phyloP scores from a whole-genome alignment of 1,140 invertebrate genomes.

The Adoxophyes honmai region DNA sequence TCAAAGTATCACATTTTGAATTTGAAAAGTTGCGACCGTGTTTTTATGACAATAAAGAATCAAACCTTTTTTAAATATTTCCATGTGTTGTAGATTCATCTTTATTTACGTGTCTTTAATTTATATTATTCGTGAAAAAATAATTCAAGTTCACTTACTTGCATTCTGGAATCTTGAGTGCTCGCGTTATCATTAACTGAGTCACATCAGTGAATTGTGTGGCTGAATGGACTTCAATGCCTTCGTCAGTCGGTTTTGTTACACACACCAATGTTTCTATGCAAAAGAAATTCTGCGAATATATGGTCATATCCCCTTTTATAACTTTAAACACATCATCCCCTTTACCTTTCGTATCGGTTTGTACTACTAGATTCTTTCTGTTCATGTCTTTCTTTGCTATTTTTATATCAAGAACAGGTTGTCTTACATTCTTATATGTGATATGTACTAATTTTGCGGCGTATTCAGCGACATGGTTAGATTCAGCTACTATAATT shows the following conservation, averaged over 20 bases:
- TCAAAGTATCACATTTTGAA: too few relatives aligned
- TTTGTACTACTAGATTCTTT: constrained; percentile 17
- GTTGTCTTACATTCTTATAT: constrained; percentile 65
- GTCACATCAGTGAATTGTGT: constrained; percentile 81
- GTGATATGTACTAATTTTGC: constrained; percentile 81
- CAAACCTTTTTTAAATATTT: background rate
- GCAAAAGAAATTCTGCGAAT: constrained; percentile 52
- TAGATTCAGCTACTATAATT: constrained; percentile 81
- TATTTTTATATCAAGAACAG: constrained; percentile 40
- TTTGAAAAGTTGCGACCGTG: too few relatives aligned
- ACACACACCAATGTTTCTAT: constrained; percentile 72
- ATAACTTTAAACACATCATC: constrained; percentile 57
- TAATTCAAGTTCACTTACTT: constrained; percentile 23
- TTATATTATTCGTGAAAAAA: constrained; percentile 47
- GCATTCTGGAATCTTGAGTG: constrained; percentile 69
- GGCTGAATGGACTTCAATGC: constrained; percentile 76
- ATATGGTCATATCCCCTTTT: constrained; percentile 40
- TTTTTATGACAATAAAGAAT: too few relatives aligned
- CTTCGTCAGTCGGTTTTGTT: constrained; percentile 69
- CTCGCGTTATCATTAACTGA: constrained; percentile 77
- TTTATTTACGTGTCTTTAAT: too few relatives aligned
- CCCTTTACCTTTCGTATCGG: constrained; percentile 35
- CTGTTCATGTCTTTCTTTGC: constrained; percentile 36
- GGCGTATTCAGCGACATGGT: constrained; percentile 79
- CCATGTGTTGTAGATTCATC: too few relatives aligned